Evolutionary conservation across 2,888 invertebrate species (phyloP).

Genomic region (Biston betularia): DNA sequence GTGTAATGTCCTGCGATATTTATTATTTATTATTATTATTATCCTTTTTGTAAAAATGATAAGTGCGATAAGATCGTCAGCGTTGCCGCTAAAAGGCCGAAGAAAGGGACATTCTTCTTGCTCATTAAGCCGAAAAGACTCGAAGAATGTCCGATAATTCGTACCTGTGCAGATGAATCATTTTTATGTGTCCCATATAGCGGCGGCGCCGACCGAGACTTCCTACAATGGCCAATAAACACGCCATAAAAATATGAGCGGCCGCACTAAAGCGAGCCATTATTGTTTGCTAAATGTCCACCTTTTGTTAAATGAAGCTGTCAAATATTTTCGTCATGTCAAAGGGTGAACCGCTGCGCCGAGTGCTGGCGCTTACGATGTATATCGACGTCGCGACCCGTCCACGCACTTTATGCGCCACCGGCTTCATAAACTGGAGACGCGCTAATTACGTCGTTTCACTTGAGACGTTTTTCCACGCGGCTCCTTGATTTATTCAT

Average conservation of each 20-base stretch:
- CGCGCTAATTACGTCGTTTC: conserved; percentile 63
- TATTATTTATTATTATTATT: too few species aligned
- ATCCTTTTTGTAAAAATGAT: conserved; percentile 24
- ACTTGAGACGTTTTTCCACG: conserved; percentile 53
- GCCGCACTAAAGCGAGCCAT: conserved; percentile 79
- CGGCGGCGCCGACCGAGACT: conserved; percentile 66
- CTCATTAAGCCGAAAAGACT: conserved; percentile 74
- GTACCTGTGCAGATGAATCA: conserved; percentile 77
- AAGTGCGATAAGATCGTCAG: conserved; percentile 39
- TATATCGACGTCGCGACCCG: conserved; percentile 39
- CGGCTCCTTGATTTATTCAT: conserved; percentile 38
- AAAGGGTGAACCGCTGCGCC: conserved; percentile 50
- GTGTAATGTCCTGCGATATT: too few species aligned
- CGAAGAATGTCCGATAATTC: conserved; percentile 69
- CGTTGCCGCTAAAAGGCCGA: conserved; percentile 29
- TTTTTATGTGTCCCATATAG: conserved; percentile 67
- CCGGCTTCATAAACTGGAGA: conserved; percentile 55
- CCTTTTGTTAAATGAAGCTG: conserved; percentile 81
- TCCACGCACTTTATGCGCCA: conserved; percentile 23
- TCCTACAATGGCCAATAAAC: conserved; percentile 82
- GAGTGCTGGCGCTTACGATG: conserved; percentile 28
- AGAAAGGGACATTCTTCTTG: conserved; percentile 42
- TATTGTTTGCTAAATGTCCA: conserved; percentile 79
- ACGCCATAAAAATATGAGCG: conserved; percentile 81
- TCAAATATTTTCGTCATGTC: conserved; percentile 68